Base-by-base conservation (phyloP, 2,888 invertebrate species). In the Nysson spinosus region DNA sequence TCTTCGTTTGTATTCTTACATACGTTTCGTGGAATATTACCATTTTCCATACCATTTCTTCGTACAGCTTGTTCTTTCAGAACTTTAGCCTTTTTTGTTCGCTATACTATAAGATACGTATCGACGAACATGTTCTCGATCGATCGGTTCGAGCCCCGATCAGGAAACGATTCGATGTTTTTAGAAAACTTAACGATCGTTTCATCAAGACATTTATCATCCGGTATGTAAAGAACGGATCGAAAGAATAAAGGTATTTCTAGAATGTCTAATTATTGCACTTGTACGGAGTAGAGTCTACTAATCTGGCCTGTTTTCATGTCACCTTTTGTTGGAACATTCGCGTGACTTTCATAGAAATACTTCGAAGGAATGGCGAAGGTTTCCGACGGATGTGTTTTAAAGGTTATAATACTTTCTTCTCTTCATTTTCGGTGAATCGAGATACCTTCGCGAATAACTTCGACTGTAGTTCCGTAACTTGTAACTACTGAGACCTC, bases 241-340 rank as follows among this genome's bases (percentile, higher is more conserved):
- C 52, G 54, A 63, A 67, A 67, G 19, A 42, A 28, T 28, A 28
- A n/a, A 40, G 42, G n/a, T n/a, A n/a, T n/a, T n/a, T n/a, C n/a
- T 26, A 28, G 19, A 16, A 43, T 44, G 56, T 32, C 52, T 66
- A 56, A 54, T 70, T 75, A 75, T 75, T 75, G 75, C 75, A 75
- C 75, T 73, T 73, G 72, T 67, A 65, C 73, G 73, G 75, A 68
- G 65, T 40, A 56, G 51, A 51, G 42, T 71, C 49, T 54, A 61
- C 64, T n/a, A n/a, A n/a, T 62, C 68, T 75, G 67, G 58, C 67
- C 75, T 64, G 72, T 51, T 58, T 57, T 16, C 32, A 11, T 28
- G 20, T 14, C 11, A 26, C 24, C 39, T 26, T 9, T 40, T 14
- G 26, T 24, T 32, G 34, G 11, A 17, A 20, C 19, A 34, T 22